Evolutionary conservation across 2,888 invertebrate species (phyloP).

Genomic region (Lithophane leautieri): DNA sequence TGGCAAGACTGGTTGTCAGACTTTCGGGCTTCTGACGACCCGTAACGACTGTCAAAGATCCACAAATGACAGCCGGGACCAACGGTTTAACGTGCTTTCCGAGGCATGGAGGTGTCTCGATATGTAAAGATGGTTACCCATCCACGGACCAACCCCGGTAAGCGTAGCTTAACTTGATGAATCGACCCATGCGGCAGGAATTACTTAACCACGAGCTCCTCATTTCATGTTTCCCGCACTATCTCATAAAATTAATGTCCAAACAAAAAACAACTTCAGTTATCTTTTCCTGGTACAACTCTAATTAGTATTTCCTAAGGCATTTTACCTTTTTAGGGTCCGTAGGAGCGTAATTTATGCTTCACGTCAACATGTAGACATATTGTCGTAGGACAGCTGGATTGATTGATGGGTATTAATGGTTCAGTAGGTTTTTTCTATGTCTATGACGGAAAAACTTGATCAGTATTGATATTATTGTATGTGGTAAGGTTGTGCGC

Average conservation of each 20-base stretch:
- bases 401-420: constrained; percentile 70
- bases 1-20: too few species aligned
- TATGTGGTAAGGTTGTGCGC: constrained; percentile 34
- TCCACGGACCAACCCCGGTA: too few species aligned
- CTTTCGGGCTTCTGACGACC: too few species aligned
- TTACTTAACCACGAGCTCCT: too few species aligned
- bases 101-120: too few species aligned
- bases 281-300: constrained; percentile 51
- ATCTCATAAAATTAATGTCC: constrained; percentile 54
- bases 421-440: constrained; percentile 61
- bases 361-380: constrained; percentile 67
- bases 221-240: constrained; percentile 58
- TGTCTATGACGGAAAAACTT: constrained; percentile 54
- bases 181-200: too few species aligned
- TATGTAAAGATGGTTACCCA: too few species aligned
- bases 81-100: too few species aligned
- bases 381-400: constrained; percentile 65
- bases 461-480: constrained; percentile 62
- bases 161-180: too few species aligned
- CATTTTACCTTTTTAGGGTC: constrained; percentile 67
- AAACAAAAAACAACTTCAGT: constrained; percentile 38
- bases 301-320: constrained; percentile 63
- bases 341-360: constrained; percentile 60
- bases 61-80: too few species aligned
- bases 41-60: too few species aligned